These are phyloP conservation scores for Xiphydria camelus DNA, from an alignment of 2,888 invertebrate species.

Conservation along the genomic window DNA sequence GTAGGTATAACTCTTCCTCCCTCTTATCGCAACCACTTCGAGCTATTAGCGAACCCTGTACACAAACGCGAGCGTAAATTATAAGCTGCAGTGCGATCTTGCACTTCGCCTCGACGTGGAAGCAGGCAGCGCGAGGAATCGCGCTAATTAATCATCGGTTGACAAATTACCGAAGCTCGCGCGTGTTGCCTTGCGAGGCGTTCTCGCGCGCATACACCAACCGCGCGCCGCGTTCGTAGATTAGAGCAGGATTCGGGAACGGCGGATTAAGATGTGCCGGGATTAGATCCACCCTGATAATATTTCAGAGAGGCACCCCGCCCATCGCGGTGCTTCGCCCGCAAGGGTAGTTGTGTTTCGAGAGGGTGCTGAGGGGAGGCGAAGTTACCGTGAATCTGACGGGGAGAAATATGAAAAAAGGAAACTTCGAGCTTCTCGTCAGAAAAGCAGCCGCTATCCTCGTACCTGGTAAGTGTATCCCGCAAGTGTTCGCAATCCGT, in stretches of 20 bases:
- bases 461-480: too few species aligned
- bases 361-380: too few species aligned
- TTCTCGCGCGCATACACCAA: constrained; percentile 32
- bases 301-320: constrained; percentile 17
- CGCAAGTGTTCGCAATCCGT: too few species aligned
- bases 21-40: too few species aligned
- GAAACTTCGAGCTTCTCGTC: too few species aligned
- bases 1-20: too few species aligned
- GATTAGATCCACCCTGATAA: constrained; percentile 21
- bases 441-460: too few species aligned
- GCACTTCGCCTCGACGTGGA: not conserved
- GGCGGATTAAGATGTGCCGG: constrained; percentile 22
- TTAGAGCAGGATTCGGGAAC: constrained; percentile 21
- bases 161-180: constrained; percentile 43
- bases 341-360: constrained; percentile 8
- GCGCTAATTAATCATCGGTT: constrained; percentile 45
- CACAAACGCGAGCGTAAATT: not conserved
- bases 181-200: constrained; percentile 27
- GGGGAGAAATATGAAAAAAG: too few species aligned
- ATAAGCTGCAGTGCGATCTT: not conserved
- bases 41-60: not conserved
- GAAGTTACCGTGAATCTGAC: too few species aligned
- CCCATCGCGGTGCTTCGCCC: too few species aligned
- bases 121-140: not conserved
- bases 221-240: constrained; percentile 14